A percentile compares a stretch with the other conserved stretches of the same genome.
phyloP scores from a whole-genome alignment of 2,113 vertebrate genomes.

The Semicossyphus pulcher region DNA sequence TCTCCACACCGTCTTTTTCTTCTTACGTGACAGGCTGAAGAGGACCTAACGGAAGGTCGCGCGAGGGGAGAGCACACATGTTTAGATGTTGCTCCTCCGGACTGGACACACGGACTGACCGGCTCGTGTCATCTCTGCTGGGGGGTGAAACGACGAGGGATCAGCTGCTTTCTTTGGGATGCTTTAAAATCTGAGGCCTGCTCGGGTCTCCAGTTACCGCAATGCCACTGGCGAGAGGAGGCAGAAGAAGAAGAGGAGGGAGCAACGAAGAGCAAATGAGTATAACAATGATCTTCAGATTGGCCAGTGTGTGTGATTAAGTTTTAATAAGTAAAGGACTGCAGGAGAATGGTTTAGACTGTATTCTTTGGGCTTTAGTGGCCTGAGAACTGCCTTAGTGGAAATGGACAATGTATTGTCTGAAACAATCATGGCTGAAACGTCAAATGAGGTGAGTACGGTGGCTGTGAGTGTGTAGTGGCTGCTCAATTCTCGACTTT shows the following conservation, averaged over 20 bases:
- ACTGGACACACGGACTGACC: constrained; percentile 36
- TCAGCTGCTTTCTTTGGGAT: constrained; percentile 61
- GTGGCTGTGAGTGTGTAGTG: constrained; percentile 42
- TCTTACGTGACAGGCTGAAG: constrained; percentile 38
- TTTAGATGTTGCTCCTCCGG: constrained; percentile 37
- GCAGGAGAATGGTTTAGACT: constrained; percentile 24
- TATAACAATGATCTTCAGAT: constrained; percentile 12
- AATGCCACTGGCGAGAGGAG: constrained; percentile 73
- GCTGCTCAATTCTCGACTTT: constrained; percentile 65
- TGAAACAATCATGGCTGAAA: constrained; percentile 35
- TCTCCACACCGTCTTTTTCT: constrained; percentile 4
- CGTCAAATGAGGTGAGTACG: constrained; percentile 49
- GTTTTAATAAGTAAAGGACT: background rate
- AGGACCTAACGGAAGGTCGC: constrained; percentile 40
- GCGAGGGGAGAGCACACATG: constrained; percentile 36
- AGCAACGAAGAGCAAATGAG: constrained; percentile 24
- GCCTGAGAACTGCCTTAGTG: too few relatives aligned
- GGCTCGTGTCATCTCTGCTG: constrained; percentile 35
- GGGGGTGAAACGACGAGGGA: constrained; percentile 35
- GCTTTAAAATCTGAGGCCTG: constrained; percentile 71
- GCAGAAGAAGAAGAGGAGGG: constrained; percentile 39
- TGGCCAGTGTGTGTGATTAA: background rate
- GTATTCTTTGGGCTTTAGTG: constrained; percentile 1
- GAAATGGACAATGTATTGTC: constrained; percentile 34
- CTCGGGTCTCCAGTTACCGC: constrained; percentile 75